Percentiles rank a stretch among this genome's conserved stretches.
phyloP scores from a whole-genome alignment of 2,888 invertebrate species.

The Phyllotreta cruciferae region DNA sequence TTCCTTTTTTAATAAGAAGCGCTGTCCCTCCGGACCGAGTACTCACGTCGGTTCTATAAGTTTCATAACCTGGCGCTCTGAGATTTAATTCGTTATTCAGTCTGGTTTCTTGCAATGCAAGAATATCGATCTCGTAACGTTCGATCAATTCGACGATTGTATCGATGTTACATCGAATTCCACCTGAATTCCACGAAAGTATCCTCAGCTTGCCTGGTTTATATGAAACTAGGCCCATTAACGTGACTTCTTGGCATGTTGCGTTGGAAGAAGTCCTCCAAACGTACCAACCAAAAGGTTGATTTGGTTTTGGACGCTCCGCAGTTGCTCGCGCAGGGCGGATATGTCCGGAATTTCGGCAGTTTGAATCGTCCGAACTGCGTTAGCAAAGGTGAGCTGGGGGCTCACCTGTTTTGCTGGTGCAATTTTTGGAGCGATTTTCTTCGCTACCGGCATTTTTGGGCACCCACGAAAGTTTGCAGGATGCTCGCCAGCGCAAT shows the following conservation, averaged over 20 bases:
- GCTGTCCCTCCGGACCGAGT: neutral
- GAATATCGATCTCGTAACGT: neutral
- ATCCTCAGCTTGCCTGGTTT: conserved; percentile 2
- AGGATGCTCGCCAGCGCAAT: conserved; percentile 9
- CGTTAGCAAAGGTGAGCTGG: neutral
- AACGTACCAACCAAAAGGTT: too few relatives aligned
- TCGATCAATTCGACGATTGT: neutral
- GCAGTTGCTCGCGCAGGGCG: neutral
- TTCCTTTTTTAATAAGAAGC: neutral
- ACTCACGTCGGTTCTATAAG: neutral
- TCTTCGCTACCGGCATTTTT: neutral
- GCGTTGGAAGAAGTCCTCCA: too few relatives aligned
- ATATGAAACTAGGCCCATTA: too few relatives aligned
- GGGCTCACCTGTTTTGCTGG: neutral
- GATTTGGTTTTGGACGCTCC: too few relatives aligned
- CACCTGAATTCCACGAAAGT: conserved; percentile 1
- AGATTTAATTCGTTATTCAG: neutral
- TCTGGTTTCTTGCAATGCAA: conserved; percentile 7
- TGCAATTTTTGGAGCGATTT: neutral
- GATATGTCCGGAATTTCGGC: neutral
- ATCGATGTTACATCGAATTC: neutral
- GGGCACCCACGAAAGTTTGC: conserved; percentile 18
- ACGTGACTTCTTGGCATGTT: too few relatives aligned
- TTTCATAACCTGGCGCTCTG: neutral
- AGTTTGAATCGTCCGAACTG: neutral